Percentiles rank a stretch among this genome's conserved stretches.
These are phyloP conservation scores for Okapia johnstoni DNA, from an alignment of 2,113 vertebrate species.

Conservation along the genomic window DNA sequence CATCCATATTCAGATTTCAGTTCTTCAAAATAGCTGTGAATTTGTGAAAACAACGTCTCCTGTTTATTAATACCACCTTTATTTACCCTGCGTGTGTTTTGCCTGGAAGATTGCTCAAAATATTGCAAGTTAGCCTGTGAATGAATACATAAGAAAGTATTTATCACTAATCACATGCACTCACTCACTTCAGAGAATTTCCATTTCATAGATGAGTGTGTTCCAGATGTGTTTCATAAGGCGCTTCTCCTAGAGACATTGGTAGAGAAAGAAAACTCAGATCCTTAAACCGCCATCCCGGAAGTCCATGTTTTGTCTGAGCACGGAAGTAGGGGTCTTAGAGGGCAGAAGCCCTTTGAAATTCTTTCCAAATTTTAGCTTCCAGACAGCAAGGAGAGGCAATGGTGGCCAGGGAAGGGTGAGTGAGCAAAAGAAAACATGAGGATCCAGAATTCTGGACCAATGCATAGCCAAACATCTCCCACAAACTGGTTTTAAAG, in stretches of 20 bases:
- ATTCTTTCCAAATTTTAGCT: neutral
- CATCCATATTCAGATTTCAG: neutral
- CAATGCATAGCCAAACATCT: neutral
- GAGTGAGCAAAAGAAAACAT: neutral
- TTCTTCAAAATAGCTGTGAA: neutral
- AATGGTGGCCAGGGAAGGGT: neutral
- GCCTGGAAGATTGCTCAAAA: neutral
- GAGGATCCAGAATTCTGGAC: neutral
- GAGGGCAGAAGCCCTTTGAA: neutral
- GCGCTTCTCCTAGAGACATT: neutral
- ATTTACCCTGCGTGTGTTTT: neutral
- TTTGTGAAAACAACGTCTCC: neutral
- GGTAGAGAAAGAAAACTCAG: neutral
- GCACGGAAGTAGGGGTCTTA: neutral
- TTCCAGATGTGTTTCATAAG: neutral
- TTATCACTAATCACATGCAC: neutral
- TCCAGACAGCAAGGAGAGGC: neutral
- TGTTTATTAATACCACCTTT: constrained; percentile 4
- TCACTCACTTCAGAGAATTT: neutral
- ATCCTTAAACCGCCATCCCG: neutral
- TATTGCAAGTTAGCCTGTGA: neutral
- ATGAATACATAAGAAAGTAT: neutral
- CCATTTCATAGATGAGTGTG: neutral
- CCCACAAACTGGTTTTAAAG: neutral
- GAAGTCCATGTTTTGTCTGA: neutral